These are phyloP conservation scores for Mycetomoellerius zeteki DNA, from an alignment of 1,140 invertebrate genomes.

Conservation along the genomic window DNA sequence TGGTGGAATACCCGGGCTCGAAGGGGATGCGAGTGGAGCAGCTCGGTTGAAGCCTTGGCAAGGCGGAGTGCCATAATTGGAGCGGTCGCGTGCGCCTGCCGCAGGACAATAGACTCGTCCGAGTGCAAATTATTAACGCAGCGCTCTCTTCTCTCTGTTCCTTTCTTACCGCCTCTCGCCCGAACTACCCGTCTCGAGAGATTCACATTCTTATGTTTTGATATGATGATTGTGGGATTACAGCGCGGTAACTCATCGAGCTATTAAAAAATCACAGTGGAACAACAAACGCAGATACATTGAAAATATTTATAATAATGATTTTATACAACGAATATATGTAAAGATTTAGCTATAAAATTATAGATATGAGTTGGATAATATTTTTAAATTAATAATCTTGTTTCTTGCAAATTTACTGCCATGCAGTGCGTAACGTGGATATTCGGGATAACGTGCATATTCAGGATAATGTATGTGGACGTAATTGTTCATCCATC, in stretches of 20 bases:
- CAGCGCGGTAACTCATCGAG: not conserved
- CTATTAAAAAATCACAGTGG: not conserved
- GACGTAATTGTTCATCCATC: not conserved
- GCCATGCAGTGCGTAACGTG: not conserved
- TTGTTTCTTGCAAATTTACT: not conserved
- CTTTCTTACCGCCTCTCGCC: constrained; percentile 51
- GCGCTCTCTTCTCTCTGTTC: constrained; percentile 66
- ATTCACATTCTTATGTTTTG: constrained; percentile 17
- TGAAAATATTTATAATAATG: not conserved
- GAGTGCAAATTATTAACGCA: constrained; percentile 86
- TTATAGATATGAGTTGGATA: not conserved
- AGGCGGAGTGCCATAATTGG: constrained; percentile 84
- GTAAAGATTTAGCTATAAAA: not conserved
- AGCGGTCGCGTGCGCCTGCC: constrained; percentile 84
- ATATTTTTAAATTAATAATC: not conserved
- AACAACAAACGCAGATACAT: not conserved
- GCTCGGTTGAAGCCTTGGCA: constrained; percentile 76
- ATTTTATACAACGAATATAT: not conserved
- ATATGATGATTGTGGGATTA: not conserved
- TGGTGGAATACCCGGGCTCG: constrained; percentile 44
- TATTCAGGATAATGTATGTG: not conserved
- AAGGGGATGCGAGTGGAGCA: constrained; percentile 57
- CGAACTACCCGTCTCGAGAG: constrained; percentile 3
- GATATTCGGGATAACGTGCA: not conserved
- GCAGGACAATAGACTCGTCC: constrained; percentile 85